Percentiles rank a stretch among this genome's conserved stretches.
Conservation (phyloP, 2,888 invertebrate genomes). For the Drosophila lutescens region DNA sequence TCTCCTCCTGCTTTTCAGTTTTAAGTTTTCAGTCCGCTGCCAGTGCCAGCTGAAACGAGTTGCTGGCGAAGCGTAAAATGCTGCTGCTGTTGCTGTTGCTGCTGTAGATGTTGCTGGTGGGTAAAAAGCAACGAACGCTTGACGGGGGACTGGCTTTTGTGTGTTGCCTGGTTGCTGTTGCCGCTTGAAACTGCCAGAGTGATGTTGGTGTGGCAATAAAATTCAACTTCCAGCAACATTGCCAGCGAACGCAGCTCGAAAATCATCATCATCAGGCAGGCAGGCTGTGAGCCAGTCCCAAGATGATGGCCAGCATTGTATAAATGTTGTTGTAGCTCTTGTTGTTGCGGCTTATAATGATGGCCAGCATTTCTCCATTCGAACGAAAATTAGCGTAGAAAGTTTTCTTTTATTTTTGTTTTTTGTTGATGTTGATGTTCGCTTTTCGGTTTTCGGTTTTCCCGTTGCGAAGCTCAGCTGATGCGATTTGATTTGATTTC, state of each 20-base stretch:
- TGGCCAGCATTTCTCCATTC: conserved; percentile 68
- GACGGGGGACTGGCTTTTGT: conserved; percentile 46
- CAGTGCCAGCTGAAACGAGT: conserved; percentile 71
- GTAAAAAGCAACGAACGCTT: conserved; percentile 52
- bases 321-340: conserved; percentile 29
- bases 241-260: conserved; percentile 37
- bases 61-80: conserved; percentile 77
- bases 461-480: conserved; percentile 35
- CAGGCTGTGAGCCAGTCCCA: conserved; percentile 41
- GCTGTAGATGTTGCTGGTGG: conserved; percentile 39
- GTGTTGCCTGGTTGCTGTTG: conserved; percentile 23
- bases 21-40: conserved; percentile 34
- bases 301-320: conserved; percentile 46
- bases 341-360: conserved; percentile 64
- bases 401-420: conserved; percentile 52
- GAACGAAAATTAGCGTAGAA: conserved; percentile 69
- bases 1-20: conserved; percentile 17
- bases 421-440: conserved; percentile 34
- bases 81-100: conserved; percentile 20
- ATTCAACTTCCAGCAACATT: conserved; percentile 68
- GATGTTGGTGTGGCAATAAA: conserved; percentile 75
- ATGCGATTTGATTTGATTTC: conserved; percentile 25
- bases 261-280: conserved; percentile 41
- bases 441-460: conserved; percentile 50
- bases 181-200: conserved; percentile 44